Conservation (phyloP, 2,888 invertebrate genomes). For the Apodemia hepburni region DNA sequence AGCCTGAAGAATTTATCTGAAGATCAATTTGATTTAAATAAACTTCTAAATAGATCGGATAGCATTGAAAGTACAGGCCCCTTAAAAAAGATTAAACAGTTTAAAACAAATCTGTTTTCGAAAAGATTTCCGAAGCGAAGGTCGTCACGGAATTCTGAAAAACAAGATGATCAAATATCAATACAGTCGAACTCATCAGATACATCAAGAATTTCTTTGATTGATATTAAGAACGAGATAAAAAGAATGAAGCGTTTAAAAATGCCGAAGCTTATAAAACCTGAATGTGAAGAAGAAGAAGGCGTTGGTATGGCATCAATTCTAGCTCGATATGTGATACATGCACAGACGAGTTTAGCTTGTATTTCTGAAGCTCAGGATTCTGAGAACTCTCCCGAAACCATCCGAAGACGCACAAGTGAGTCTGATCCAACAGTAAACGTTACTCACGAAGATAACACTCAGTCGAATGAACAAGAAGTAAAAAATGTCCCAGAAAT, state of each 20-base stretch:
- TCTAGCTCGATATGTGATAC: conserved; percentile 82
- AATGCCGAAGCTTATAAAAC: conserved; percentile 57
- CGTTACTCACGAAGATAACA: conserved; percentile 44
- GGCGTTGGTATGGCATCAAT: conserved; percentile 83
- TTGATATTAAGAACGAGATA: conserved; percentile 63
- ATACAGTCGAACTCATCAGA: conserved; percentile 75
- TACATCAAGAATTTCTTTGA: conserved; percentile 62
- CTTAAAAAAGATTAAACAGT: conserved; percentile 78
- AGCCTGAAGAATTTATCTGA: conserved; percentile 62
- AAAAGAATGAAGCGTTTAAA: conserved; percentile 66
- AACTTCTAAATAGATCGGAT: conserved; percentile 75
- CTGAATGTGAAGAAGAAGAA: conserved; percentile 61
- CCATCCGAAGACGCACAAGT: conserved; percentile 59
- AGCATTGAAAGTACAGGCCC: conserved; percentile 67
- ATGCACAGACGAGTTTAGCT: conserved; percentile 79
- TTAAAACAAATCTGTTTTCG: conserved; percentile 81
- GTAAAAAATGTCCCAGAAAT: conserved; percentile 49
- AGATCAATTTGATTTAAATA: conserved; percentile 65
- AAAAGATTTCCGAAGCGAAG: conserved; percentile 82
- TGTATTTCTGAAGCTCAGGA: conserved; percentile 79
- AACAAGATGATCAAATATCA: conserved; percentile 74
- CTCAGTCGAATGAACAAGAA: conserved; percentile 25
- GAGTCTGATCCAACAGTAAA: conserved; percentile 63
- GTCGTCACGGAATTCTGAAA: conserved; percentile 71
- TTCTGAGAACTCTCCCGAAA: conserved; percentile 63